Evolutionary conservation across 2,888 invertebrate genomes (phyloP).

Genomic region (Drosophila peninsularis): DNA sequence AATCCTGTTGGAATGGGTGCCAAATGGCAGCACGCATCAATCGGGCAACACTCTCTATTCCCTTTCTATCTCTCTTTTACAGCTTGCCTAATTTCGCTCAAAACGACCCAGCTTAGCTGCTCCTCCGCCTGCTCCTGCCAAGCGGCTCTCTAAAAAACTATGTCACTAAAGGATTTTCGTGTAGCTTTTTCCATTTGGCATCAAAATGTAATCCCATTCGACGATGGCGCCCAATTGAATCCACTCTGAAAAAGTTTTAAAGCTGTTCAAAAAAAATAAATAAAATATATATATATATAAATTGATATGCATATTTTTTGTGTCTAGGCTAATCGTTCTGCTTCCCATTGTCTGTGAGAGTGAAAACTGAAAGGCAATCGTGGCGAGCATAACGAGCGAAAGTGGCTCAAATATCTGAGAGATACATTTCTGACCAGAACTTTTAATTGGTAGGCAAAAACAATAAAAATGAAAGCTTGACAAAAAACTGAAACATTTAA

Average conservation of each 20-base stretch:
- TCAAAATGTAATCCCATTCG: constrained; percentile 21
- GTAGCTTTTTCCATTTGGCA: constrained; percentile 39
- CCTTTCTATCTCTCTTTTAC: not conserved
- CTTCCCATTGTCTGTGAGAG: constrained; percentile 1
- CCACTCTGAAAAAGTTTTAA: constrained; percentile 17
- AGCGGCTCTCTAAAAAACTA: constrained; percentile 25
- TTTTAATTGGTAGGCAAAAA: not conserved
- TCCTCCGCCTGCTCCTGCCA: not conserved
- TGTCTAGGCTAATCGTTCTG: constrained; percentile 12
- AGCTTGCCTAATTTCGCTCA: constrained; percentile 43
- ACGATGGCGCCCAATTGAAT: constrained; percentile 12
- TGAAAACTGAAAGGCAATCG: constrained; percentile 6
- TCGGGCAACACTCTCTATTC: constrained; percentile 6
- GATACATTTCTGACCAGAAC: not conserved
- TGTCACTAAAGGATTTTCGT: constrained; percentile 55
- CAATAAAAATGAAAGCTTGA: not conserved
- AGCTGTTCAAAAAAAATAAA: constrained; percentile 19
- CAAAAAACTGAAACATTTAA: too few species aligned
- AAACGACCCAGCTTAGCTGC: constrained; percentile 55
- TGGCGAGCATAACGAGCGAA: constrained; percentile 4
- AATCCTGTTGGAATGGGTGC: constrained; percentile 21
- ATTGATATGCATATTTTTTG: constrained; percentile 14
- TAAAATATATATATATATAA: not conserved
- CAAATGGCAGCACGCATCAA: constrained; percentile 28
- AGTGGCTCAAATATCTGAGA: not conserved